These are phyloP conservation scores for Microtus richardsoni DNA, from an alignment of 2,113 vertebrate species.

Conservation along the genomic window DNA sequence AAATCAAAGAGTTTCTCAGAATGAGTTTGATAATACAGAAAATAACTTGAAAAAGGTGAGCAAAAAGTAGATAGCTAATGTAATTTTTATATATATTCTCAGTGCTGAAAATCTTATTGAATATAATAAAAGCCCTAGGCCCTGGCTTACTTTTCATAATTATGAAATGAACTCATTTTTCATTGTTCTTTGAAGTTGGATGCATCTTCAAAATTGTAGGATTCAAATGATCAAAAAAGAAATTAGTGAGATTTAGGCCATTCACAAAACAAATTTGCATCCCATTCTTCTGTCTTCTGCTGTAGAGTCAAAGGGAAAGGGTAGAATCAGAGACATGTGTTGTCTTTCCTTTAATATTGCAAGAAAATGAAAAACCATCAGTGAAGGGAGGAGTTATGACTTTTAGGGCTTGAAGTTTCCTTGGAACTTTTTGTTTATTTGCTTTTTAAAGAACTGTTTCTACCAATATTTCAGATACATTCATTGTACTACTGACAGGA, in stretches of 20 bases:
- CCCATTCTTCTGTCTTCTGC: not conserved
- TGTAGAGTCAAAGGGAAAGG: not conserved
- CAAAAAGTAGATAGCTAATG: not conserved
- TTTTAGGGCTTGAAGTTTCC: not conserved
- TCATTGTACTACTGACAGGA: conserved; percentile 77
- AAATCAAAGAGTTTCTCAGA: not conserved
- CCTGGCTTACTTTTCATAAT: not conserved
- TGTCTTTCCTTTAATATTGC: conserved; percentile 23
- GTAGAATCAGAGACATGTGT: not conserved
- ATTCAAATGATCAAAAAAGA: not conserved
- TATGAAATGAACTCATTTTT: not conserved
- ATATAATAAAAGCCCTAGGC: not conserved
- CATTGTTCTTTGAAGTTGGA: not conserved
- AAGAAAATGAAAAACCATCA: conserved; percentile 19
- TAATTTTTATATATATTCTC: not conserved
- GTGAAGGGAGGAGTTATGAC: not conserved
- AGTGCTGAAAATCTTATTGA: not conserved
- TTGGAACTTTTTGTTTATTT: conserved; percentile 15
- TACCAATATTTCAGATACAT: conserved; percentile 49
- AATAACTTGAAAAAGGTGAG: not conserved
- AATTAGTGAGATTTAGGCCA: not conserved
- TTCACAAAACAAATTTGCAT: not conserved
- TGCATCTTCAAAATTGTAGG: conserved; percentile 35
- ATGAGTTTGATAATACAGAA: not conserved
- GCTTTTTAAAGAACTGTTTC: conserved; percentile 45